phyloP scores from a whole-genome alignment of 92 coral and sea anemone genomes.

The Blastomussa wellsi region DNA sequence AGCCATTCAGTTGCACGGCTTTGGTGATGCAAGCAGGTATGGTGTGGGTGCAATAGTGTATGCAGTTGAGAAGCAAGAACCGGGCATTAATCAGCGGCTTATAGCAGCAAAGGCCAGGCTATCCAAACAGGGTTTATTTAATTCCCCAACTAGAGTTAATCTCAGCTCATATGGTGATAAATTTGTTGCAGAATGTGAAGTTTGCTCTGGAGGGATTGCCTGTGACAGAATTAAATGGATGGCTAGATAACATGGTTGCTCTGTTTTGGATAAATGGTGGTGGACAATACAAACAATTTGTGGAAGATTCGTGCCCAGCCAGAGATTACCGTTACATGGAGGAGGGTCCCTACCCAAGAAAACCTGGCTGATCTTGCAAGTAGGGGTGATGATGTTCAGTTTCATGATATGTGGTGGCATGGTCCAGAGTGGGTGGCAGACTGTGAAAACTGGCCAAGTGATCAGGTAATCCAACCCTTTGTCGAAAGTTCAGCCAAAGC shows the following conservation, averaged over 20 bases:
- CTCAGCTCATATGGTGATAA: conserved; percentile 37
- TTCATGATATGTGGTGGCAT: conserved; percentile 26
- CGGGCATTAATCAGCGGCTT: no score
- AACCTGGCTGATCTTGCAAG: conserved; percentile 60
- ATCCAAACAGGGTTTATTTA: conserved; percentile 41
- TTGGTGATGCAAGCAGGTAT: no score
- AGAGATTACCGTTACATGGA: conserved; percentile 45
- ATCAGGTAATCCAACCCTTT: conserved; percentile 31
- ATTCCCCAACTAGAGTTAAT: conserved; percentile 48
- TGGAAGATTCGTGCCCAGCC: conserved; percentile 26
- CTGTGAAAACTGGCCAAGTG: conserved; percentile 28
- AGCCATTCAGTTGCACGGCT: no score
- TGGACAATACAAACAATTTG: conserved; percentile 44
- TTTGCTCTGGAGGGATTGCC: conserved; percentile 30
- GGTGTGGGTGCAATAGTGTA: conserved; percentile 1
- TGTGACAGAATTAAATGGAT: conserved; percentile 20
- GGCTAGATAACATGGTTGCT: conserved; percentile 44
- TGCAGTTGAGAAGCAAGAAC: not conserved
- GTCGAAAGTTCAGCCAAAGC: conserved; percentile 36
- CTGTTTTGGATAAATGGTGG: conserved; percentile 31
- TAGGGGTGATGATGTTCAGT: conserved; percentile 52
- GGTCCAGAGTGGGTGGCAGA: conserved; percentile 30
- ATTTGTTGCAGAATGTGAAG: conserved; percentile 31
- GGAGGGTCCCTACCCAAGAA: conserved; percentile 45
- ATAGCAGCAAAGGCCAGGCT: no score